Percentiles rank a stretch among this genome's conserved stretches.
Conservation (phyloP, 1,140 invertebrate genomes). For the Drosophila guanche region DNA sequence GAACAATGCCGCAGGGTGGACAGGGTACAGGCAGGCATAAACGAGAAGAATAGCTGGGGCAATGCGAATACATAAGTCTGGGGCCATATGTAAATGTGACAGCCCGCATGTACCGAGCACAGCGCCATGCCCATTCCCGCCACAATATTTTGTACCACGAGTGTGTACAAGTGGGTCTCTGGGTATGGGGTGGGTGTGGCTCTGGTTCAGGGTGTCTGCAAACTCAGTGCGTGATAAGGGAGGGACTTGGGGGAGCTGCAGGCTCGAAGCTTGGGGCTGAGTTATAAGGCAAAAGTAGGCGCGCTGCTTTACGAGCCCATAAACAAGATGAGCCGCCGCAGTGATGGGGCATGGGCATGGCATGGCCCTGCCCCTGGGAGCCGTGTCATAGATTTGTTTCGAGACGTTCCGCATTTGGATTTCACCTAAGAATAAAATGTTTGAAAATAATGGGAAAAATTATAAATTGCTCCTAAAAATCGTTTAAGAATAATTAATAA, state of each 20-base stretch:
- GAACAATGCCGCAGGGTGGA: neutral
- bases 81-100: conserved; percentile 75
- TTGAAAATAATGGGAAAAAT: conserved; percentile 4
- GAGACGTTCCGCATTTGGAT: conserved; percentile 29
- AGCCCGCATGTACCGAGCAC: conserved; percentile 43
- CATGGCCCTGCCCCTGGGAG: conserved; percentile 26
- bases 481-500: too few relatives aligned
- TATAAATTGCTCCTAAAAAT: too few relatives aligned
- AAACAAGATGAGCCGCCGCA: conserved; percentile 60
- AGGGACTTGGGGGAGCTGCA: conserved; percentile 24
- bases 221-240: conserved; percentile 74
- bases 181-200: neutral
- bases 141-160: neutral
- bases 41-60: conserved; percentile 28
- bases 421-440: conserved; percentile 2
- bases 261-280: conserved; percentile 28
- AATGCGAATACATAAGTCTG: conserved; percentile 34
- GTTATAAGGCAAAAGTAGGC: conserved; percentile 64
- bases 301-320: conserved; percentile 71
- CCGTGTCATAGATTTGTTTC: conserved; percentile 38
- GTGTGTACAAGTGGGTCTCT: too few relatives aligned
- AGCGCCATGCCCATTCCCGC: neutral
- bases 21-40: neutral
- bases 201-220: conserved; percentile 34
- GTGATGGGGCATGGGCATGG: conserved; percentile 1